A percentile compares a stretch with the other conserved stretches of the same genome.
phyloP scores from a whole-genome alignment of 2,888 invertebrate genomes.

The Plagodis dolabraria region DNA sequence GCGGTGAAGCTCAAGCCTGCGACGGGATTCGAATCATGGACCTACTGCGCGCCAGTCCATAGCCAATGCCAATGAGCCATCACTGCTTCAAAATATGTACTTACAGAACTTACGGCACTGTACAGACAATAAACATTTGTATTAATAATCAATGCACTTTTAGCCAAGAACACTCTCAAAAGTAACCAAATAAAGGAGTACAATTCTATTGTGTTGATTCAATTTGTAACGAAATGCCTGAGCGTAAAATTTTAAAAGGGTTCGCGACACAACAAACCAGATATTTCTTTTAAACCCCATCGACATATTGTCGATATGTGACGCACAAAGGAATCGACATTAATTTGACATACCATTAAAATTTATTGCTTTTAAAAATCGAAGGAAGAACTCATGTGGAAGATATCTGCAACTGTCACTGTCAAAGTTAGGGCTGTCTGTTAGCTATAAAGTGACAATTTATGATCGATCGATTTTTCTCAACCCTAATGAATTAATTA shows the following conservation, averaged over 20 bases:
- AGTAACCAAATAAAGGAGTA: conserved; percentile 57
- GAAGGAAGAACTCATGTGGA: conserved; percentile 68
- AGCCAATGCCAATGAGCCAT: too few species aligned
- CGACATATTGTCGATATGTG: conserved; percentile 78
- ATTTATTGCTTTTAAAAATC: conserved; percentile 78
- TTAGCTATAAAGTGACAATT: conserved; percentile 67
- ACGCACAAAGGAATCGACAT: conserved; percentile 74
- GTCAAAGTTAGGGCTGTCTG: conserved; percentile 47
- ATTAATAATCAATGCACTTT: too few species aligned
- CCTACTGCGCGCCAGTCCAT: too few species aligned
- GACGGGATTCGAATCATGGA: too few species aligned
- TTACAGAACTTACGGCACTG: too few species aligned
- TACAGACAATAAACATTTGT: too few species aligned
- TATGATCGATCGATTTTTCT: conserved; percentile 54
- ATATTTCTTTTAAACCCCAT: conserved; percentile 67
- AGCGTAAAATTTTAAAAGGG: conserved; percentile 79
- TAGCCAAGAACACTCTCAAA: conserved; percentile 12
- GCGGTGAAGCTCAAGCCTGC: too few species aligned
- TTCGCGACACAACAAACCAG: conserved; percentile 50
- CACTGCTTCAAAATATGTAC: too few species aligned
- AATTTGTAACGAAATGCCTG: conserved; percentile 77
- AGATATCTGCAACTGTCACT: conserved; percentile 69
- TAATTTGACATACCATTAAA: conserved; percentile 84
- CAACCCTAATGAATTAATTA: conserved; percentile 75
- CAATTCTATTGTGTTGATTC: conserved; percentile 67